These are phyloP conservation scores for Colistium nudipinnis DNA, from an alignment of 2,113 vertebrate genomes.

Conservation along the genomic window DNA sequence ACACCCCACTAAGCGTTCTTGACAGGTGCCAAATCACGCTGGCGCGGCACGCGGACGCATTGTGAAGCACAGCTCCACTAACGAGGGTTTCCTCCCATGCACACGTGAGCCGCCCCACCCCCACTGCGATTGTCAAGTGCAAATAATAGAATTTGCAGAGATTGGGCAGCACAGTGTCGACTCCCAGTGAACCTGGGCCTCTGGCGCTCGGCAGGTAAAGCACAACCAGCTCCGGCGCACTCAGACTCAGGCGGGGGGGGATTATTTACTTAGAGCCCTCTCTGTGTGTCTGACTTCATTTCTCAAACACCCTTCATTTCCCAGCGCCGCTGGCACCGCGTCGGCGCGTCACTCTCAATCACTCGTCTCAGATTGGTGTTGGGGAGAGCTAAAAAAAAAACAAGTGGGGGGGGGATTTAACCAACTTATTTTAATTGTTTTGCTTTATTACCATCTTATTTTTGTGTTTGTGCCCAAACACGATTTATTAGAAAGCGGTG, in stretches of 20 bases:
- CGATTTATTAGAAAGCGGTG: conserved; percentile 31
- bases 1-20: conserved; percentile 43
- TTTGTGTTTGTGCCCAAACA: conserved; percentile 11
- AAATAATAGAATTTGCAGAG: conserved; percentile 55
- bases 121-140: conserved; percentile 59
- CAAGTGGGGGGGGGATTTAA: conserved; percentile 18
- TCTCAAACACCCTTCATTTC: conserved; percentile 55
- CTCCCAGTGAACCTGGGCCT: conserved; percentile 50
- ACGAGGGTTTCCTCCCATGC: conserved; percentile 40
- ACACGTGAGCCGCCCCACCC: conserved; percentile 44
- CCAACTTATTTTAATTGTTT: not conserved
- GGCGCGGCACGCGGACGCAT: conserved; percentile 37
- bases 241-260: conserved; percentile 52
- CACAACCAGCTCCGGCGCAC: conserved; percentile 58
- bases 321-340: conserved; percentile 7
- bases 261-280: conserved; percentile 70
- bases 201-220: conserved; percentile 52
- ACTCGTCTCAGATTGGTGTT: conserved; percentile 23
- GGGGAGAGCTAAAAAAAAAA: not conserved
- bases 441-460: not conserved
- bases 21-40: conserved; percentile 64
- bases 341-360: conserved; percentile 48
- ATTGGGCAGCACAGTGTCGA: conserved; percentile 26
- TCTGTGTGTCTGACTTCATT: conserved; percentile 68
- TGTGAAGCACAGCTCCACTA: conserved; percentile 23